Evolutionary conservation across 1,140 invertebrate species (phyloP), one percentile per base, ranked within the genome.

Genomic region (Drosophila takahashii): DNA sequence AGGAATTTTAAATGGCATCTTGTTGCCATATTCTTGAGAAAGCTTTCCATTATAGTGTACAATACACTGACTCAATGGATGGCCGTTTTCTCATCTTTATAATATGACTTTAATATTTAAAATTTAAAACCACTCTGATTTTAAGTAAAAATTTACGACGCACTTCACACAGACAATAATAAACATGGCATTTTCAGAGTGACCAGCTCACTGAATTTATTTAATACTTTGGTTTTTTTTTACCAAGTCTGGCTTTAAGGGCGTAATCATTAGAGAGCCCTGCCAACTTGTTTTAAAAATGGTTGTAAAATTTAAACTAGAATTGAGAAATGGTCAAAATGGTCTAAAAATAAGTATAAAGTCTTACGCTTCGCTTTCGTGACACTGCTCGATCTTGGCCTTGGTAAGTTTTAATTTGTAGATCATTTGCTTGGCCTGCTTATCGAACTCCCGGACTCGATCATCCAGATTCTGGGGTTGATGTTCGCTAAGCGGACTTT

Each of bases 391-490:
- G 39, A 96, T 94, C 15, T 95, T 95, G 77, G 94, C 92, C 71
- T 95, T 91, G 93, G 96, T 95, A 32, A 95, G 92, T 73, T 95
- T 95, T 93, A 96, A 94, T 73, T 95, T 93, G 9, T 94, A 93
- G 59, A 95, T 92, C 94, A 96, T 95, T 67, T 94, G 93, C 60
- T 93, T 93, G 27, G 94, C 94, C 61, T 93, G 92, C 27, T 93
- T 93, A 83, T 94, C 94, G 71, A 95, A 95, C 69, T 93, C 93
- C 42, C 79, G 57, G 0, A 92, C 91, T n/a, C 92, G 74, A 27
- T 90, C 80, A 9, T 91, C 89, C 69, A 92, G 53, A 51, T 65
- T 32, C 15, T 34, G 8, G 4, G 62, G 57, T 7, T 70, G 50
- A 9, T 56, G 44, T 4, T 71, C 90, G n/a, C 60, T 37, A n/a